Percentiles rank a stretch among this genome's conserved stretches.
phyloP scores from a whole-genome alignment of 1,140 invertebrate genomes.

The Propsilocerus akamusi region DNA sequence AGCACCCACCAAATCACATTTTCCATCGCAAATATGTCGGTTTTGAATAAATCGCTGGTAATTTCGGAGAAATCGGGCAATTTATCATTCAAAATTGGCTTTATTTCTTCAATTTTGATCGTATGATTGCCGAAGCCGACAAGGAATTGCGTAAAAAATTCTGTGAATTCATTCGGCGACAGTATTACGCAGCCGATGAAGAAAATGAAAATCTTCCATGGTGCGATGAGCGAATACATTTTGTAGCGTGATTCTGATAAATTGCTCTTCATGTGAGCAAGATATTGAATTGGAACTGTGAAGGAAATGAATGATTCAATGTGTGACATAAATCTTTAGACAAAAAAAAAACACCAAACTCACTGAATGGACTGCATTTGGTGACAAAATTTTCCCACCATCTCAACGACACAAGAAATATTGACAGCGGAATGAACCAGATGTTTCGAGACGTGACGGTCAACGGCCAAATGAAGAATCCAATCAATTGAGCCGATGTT shows the following conservation, averaged over 20 bases:
- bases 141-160: neutral
- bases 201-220: conserved; percentile 45
- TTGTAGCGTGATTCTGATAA: conserved; percentile 43
- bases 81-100: conserved; percentile 4
- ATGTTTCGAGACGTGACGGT: conserved; percentile 22
- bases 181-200: too few relatives aligned
- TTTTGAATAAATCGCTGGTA: neutral
- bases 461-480: conserved; percentile 46
- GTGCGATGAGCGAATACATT: conserved; percentile 44
- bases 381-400: conserved; percentile 76
- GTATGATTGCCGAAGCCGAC: neutral
- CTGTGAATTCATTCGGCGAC: too few relatives aligned
- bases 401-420: conserved; percentile 52
- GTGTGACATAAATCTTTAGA: neutral
- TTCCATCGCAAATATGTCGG: neutral
- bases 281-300: conserved; percentile 7
- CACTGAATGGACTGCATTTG: conserved; percentile 24
- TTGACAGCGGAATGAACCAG: conserved; percentile 42
- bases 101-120: neutral
- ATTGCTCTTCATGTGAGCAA: conserved; percentile 32
- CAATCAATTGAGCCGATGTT: conserved; percentile 34
- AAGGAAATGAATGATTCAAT: neutral
- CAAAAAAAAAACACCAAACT: conserved; percentile 22
- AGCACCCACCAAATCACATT: neutral
- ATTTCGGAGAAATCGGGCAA: neutral